Evolutionary conservation across 2,113 vertebrate species (phyloP).

Genomic region (Dolichotis patagonum): DNA sequence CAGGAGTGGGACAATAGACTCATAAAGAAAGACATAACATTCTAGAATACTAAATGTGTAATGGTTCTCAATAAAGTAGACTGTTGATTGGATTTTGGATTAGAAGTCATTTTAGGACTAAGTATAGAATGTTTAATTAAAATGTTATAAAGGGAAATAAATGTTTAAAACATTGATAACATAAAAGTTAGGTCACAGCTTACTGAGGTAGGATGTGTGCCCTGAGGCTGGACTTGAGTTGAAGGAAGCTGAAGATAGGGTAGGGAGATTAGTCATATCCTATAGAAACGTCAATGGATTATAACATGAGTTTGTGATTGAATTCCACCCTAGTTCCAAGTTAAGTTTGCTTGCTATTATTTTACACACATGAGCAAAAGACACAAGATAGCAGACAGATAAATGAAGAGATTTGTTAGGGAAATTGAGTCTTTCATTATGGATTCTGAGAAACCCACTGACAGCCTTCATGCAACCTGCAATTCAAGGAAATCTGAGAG

Average conservation of each 20-base stretch:
- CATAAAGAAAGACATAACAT: not conserved
- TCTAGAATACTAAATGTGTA: not conserved
- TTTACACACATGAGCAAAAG: not conserved
- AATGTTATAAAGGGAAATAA: not conserved
- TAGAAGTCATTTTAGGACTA: slow-evolving; percentile 16
- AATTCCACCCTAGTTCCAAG: not conserved
- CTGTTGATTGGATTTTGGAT: slow-evolving; percentile 25
- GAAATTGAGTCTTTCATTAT: not conserved
- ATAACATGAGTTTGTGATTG: not conserved
- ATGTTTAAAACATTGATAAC: not conserved
- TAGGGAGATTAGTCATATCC: not conserved
- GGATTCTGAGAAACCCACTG: no score
- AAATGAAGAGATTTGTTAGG: not conserved
- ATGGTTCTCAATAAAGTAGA: slow-evolving; percentile 20
- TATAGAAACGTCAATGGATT: not conserved
- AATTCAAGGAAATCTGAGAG: not conserved
- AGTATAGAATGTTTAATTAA: not conserved
- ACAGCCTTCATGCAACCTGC: not conserved
- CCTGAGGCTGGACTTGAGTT: not conserved
- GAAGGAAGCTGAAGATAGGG: not conserved
- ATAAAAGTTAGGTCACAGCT: not conserved
- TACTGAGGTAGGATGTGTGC: not conserved
- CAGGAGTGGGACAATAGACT: not conserved
- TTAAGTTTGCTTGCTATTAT: not conserved
- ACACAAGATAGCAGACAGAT: not conserved